phyloP scores from a whole-genome alignment of 2,888 invertebrate genomes.

The Sarcophaga caerulescens region DNA sequence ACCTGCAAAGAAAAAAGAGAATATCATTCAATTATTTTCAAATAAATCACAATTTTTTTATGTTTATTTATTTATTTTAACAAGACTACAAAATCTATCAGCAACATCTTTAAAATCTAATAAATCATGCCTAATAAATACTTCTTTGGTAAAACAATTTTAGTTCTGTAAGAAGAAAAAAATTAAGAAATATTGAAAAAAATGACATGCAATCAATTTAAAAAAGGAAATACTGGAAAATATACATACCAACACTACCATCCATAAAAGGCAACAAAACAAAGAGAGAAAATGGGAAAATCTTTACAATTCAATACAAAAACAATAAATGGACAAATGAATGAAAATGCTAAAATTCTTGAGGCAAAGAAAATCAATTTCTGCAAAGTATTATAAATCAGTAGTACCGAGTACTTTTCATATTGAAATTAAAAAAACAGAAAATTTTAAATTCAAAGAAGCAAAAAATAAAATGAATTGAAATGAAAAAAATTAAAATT shows the following conservation, averaged over 20 bases:
- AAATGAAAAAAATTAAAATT: constrained; percentile 31
- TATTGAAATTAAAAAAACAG: constrained; percentile 16
- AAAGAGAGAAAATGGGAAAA: background rate
- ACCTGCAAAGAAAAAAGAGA: constrained; percentile 14
- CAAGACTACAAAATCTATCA: constrained; percentile 1
- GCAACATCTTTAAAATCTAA: constrained; percentile 38
- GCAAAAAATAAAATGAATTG: background rate
- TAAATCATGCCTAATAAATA: constrained; percentile 35
- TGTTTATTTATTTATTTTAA: background rate
- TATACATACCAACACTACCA: constrained; percentile 18
- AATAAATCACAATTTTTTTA: background rate
- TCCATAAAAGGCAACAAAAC: background rate
- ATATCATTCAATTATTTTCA: background rate
- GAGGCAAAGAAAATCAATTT: background rate
- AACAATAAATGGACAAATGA: constrained; percentile 21
- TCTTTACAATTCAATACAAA: background rate
- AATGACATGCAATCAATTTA: constrained; percentile 41
- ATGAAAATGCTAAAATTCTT: constrained; percentile 13
- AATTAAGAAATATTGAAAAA: constrained; percentile 21
- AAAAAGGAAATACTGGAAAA: constrained; percentile 8
- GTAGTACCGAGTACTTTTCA: constrained; percentile 19
- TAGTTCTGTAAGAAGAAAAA: background rate
- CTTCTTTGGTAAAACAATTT: background rate
- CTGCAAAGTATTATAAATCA: constrained; percentile 17
- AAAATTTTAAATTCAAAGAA: background rate